Evolutionary conservation across 1,140 invertebrate genomes (phyloP).

Genomic region (Apocrypta bakeri): DNA sequence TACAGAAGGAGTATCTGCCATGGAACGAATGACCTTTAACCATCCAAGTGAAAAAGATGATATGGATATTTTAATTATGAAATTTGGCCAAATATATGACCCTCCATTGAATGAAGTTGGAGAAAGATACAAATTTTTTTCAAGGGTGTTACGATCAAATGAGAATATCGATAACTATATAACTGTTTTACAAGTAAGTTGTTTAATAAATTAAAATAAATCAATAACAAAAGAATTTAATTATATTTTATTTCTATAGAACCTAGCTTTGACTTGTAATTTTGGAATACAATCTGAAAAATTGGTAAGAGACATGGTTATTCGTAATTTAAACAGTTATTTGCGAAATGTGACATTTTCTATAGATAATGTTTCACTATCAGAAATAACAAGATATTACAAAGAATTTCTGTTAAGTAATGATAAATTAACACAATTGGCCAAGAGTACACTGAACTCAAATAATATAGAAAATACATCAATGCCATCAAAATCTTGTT

Average conservation of each 20-base stretch:
- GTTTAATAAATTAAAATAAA: not conserved
- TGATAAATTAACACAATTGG: conserved; percentile 6
- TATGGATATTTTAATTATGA: conserved; percentile 44
- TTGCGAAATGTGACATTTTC: not conserved
- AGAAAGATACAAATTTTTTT: conserved; percentile 5
- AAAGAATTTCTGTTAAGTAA: not conserved
- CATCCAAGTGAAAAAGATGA: conserved; percentile 7
- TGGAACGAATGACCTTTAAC: conserved; percentile 40
- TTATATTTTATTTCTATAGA: not conserved
- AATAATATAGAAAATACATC: not conserved
- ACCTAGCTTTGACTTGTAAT: not conserved
- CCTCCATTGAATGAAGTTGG: conserved; percentile 13
- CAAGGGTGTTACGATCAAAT: not conserved
- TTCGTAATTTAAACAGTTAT: not conserved
- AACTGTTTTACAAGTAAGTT: conserved; percentile 7
- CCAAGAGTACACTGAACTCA: not conserved
- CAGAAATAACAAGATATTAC: not conserved
- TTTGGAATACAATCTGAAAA: conserved; percentile 22
- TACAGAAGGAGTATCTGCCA: conserved; percentile 40
- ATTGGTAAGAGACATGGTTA: conserved; percentile 14
- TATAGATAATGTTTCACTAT: not conserved
- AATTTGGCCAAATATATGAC: conserved; percentile 49
- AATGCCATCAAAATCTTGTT: not conserved
- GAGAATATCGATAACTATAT: conserved; percentile 11
- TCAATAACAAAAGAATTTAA: not conserved